Evolutionary conservation across 2,113 vertebrate genomes (phyloP).

Genomic region (Indri indri): DNA sequence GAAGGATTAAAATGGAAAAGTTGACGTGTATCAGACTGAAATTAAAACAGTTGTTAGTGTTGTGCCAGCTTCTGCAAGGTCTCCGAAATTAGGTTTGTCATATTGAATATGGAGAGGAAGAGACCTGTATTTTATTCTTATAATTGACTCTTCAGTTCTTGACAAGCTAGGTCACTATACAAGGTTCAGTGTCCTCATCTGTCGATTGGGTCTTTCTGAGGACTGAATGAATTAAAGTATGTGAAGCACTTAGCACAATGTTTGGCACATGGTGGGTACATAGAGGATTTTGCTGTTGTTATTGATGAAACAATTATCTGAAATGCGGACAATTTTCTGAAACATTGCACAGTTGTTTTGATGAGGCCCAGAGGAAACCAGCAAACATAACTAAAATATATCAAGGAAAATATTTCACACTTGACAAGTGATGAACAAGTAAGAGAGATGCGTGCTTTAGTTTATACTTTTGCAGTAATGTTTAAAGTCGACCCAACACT

Average conservation of each 20-base stretch:
- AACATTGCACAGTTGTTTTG: background rate
- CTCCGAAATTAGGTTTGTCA: background rate
- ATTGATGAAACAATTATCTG: background rate
- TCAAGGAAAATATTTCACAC: background rate
- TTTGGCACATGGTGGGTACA: background rate
- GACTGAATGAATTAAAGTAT: background rate
- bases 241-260: background rate
- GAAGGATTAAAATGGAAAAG: background rate
- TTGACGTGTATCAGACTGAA: background rate
- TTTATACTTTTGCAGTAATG: background rate
- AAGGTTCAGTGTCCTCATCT: background rate
- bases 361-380: background rate
- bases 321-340: background rate
- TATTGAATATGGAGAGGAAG: background rate
- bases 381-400: background rate
- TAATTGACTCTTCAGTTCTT: background rate
- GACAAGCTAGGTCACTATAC: background rate
- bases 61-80: background rate
- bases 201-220: background rate
- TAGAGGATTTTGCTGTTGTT: background rate
- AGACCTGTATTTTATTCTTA: background rate
- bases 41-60: background rate
- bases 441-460: background rate
- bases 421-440: background rate
- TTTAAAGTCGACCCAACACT: background rate